Percentiles rank a stretch among this genome's conserved stretches.
phyloP scores from a whole-genome alignment of 1,140 invertebrate genomes.

The Anthonomus grandis region DNA sequence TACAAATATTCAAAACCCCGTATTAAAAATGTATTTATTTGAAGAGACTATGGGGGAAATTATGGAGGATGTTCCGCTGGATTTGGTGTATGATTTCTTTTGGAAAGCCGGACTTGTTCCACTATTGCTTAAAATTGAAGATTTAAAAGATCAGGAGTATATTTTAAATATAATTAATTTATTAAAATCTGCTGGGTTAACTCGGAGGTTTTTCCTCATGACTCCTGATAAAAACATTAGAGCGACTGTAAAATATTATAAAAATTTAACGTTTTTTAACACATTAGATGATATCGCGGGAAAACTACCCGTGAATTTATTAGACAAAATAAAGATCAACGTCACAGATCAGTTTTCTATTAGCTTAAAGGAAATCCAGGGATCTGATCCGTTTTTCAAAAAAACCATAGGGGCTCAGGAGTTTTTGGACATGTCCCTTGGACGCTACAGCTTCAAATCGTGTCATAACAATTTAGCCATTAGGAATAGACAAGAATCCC shows the following conservation, averaged over 20 bases:
- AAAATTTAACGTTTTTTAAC: constrained; percentile 11
- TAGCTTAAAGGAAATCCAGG: constrained; percentile 8
- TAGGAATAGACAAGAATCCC: background rate
- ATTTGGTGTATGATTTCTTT: constrained; percentile 14
- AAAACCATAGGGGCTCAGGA: constrained; percentile 11
- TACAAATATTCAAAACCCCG: constrained; percentile 6
- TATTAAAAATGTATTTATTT: constrained; percentile 25
- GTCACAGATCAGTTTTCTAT: constrained; percentile 5
- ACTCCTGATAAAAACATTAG: constrained; percentile 4
- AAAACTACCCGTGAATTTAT: background rate
- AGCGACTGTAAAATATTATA: constrained; percentile 3
- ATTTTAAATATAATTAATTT: constrained; percentile 6
- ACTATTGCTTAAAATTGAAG: constrained; percentile 5
- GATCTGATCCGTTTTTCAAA: constrained; percentile 12
- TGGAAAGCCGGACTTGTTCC: constrained; percentile 24
- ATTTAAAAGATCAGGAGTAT: constrained; percentile 7
- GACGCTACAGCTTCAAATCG: constrained; percentile 14
- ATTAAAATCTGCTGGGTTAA: constrained; percentile 13
- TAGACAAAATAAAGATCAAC: constrained; percentile 8
- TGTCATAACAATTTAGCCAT: constrained; percentile 2
- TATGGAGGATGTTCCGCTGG: constrained; percentile 5
- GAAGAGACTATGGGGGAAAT: constrained; percentile 17
- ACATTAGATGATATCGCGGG: constrained; percentile 7
- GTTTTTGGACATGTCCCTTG: constrained; percentile 21
- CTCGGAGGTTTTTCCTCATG: constrained; percentile 14